Evolutionary conservation across 2,888 invertebrate genomes (phyloP).

Genomic region (Drosophila mercatorum): DNA sequence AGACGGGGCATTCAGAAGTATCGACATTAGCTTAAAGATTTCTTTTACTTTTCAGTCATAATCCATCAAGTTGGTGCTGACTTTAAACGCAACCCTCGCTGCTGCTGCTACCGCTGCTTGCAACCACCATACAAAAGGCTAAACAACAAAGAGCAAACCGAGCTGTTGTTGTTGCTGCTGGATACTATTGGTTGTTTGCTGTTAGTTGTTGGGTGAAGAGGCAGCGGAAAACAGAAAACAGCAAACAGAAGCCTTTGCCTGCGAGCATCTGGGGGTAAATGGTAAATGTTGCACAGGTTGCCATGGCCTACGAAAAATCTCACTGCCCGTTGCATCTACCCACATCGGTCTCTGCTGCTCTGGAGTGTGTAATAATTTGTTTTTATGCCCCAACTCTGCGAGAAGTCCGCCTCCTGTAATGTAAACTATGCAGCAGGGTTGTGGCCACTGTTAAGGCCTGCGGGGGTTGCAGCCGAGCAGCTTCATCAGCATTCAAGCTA

Average conservation of each 20-base stretch:
- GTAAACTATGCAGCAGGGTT: conserved; percentile 49
- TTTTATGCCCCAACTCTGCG: conserved; percentile 51
- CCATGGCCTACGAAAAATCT: conserved; percentile 67
- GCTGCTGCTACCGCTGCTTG: conserved; percentile 22
- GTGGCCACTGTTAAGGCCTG: conserved; percentile 23
- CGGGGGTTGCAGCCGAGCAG: conserved; percentile 25
- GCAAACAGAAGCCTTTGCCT: conserved; percentile 60
- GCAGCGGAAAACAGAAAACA: conserved; percentile 28
- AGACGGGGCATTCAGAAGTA: conserved; percentile 28
- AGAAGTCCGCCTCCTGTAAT: neutral
- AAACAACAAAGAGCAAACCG: conserved; percentile 64
- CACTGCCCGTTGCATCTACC: conserved; percentile 62
- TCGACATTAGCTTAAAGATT: conserved; percentile 19
- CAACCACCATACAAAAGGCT: conserved; percentile 68
- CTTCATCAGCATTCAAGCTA: conserved; percentile 58
- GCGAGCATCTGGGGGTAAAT: conserved; percentile 49
- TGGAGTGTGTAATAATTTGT: conserved; percentile 74
- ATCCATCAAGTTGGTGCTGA: conserved; percentile 51
- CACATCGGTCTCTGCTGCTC: neutral
- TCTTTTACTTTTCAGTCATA: conserved; percentile 9
- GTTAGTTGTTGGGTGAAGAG: conserved; percentile 36
- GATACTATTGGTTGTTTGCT: too few species aligned
- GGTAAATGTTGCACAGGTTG: conserved; percentile 74
- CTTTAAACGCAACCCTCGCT: conserved; percentile 58
- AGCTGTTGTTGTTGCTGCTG: conserved; percentile 35